Evolutionary conservation across 2,888 invertebrate species (phyloP), one percentile per base, ranked within the genome.

Genomic region (Adelphocoris suturalis): DNA sequence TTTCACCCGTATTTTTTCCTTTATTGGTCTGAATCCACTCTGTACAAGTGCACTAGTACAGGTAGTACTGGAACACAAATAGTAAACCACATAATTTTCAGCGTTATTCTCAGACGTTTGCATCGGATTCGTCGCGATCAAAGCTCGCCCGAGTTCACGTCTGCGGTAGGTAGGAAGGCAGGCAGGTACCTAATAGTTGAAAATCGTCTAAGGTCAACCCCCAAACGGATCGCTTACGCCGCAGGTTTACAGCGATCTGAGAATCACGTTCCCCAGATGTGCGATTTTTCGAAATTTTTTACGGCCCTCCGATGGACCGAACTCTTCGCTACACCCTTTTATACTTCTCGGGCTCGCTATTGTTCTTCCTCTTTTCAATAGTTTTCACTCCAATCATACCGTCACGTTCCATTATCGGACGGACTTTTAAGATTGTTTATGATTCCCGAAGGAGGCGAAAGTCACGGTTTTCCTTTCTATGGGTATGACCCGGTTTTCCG

Each of bases 341-440:
- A 19, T 16, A 47, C 46, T 46, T 78, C 28, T 47, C 19, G 14
- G 78, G 19, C 78, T 47, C 16, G 19, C 78, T 47, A 78, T 78
- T 78, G 78, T 78, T 78, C 78, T 78, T n/a, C 78, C 78, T 78
- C 78, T 37, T 78, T 78, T 78, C 78, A 78, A 78, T 78, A 78
- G 78, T 78, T 78, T 78, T 78, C 78, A 78, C 78, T 78, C 78
- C 78, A 78, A 78, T 78, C 78, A 78, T 78, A 78, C 78, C 78
- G 78, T 78, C 78, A 78, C 78, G 78, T 78, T 78, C 78, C 78
- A 78, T 78, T 78, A 78, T 78, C 78, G 78, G 75, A 9, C n/a
- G 78, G 78, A 78, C 47, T 78, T 78, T 78, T 46, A 78, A 78
- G 78, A 37, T 78, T 46, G 78, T 46, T 78, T 78, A 78, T 78